Base-by-base conservation (phyloP, 2,113 vertebrate species). In the Fregetta grallaria region DNA sequence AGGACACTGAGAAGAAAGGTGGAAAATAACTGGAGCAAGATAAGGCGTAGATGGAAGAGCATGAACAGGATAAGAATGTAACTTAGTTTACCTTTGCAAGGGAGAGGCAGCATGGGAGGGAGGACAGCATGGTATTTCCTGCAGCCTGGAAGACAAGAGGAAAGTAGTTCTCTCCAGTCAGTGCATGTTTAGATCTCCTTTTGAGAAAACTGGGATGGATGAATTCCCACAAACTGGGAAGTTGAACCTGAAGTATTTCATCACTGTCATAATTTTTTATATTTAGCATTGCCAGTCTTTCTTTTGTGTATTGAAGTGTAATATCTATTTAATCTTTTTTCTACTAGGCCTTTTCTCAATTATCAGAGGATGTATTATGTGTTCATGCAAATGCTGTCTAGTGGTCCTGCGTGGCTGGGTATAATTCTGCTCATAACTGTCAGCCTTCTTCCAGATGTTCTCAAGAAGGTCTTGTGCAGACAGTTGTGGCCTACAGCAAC, bases 351-450 rank as follows among this genome's bases (percentile, higher is more conserved):
- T 13, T 99, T 99, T 98, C 98, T 99, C 96, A 99, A 98, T 98
- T 99, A 99, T 95, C 99, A 99, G 98, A 98, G 99, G 97, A 99
- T 99, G 99, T 99, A 99, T 98, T 99, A 99, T 1, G 99, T 99
- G 83, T 99, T 99, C 97, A 99, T 99, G 95, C 99, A 99, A 98
- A 99, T 99, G 99, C 92, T 99, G 90, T 99, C 99, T 80, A 99
- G 99, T 15, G 99, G 99, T 61, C 99, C 99, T 3, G 99, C 99
- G 1, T 99, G 99, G 99, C 98, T 99, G 94, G 98, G 98, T 91
- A 99, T 99, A 79, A 97, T 99, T 92, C 98, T 99, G 77, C 99
- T 99, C 62, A 98, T 99, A 94, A 98, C 98, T 16, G 98, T 99
- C 93, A 98, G 99, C 96, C 98, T 99, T 97, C 98, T 99, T 91